Evolutionary conservation across 2,797 vertebrate species (phyloP).

Genomic region (Pangasius larnaudii): DNA sequence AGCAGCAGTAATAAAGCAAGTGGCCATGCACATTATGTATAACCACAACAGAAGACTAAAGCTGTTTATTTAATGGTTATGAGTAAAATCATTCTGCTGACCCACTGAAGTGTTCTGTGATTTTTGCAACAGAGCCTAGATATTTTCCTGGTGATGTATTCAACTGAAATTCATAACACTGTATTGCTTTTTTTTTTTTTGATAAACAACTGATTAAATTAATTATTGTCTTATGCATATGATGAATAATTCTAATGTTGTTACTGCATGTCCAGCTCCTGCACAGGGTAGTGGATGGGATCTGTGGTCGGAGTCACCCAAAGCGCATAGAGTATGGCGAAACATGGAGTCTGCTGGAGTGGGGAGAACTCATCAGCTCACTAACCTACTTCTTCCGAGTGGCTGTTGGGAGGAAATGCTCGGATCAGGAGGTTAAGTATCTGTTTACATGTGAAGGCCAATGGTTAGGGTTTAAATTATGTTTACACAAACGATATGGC

Average conservation of each 20-base stretch:
- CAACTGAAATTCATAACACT: not conserved
- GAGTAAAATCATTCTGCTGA: not conserved
- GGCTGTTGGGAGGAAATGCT: constrained; percentile 74
- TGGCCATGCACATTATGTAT: no score
- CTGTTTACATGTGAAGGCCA: not conserved
- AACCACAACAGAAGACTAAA: not conserved
- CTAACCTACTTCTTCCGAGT: constrained; percentile 73
- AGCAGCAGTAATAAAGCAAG: not conserved
- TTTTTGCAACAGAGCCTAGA: not conserved
- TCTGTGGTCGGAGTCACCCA: constrained; percentile 85
- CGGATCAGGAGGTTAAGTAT: constrained; percentile 83
- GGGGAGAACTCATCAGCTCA: constrained; percentile 79
- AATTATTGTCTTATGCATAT: not conserved
- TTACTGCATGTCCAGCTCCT: constrained; percentile 77
- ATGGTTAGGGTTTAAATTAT: no score
- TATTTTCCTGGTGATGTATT: not conserved
- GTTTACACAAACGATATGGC: not conserved
- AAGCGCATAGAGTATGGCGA: constrained; percentile 77
- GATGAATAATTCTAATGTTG: not conserved
- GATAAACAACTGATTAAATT: not conserved
- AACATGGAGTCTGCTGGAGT: constrained; percentile 83
- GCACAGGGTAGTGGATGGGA: constrained; percentile 86
- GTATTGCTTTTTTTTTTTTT: not conserved
- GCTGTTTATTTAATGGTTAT: not conserved
- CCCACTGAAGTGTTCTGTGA: not conserved